Evolutionary conservation across 1,140 invertebrate genomes (phyloP).

Genomic region (Arion vulgaris): DNA sequence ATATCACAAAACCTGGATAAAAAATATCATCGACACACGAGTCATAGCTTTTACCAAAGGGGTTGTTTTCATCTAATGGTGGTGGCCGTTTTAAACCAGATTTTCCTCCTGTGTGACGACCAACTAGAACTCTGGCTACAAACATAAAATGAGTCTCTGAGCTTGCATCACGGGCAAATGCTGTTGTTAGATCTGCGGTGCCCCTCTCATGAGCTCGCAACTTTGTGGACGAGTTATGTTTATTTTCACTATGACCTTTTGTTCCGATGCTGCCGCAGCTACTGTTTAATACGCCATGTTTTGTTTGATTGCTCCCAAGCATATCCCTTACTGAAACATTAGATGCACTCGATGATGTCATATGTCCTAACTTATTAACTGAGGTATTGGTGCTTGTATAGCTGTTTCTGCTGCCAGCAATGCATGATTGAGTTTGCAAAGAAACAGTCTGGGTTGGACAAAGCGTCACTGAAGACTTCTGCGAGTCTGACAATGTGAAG

Average conservation of each 20-base stretch:
- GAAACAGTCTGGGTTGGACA: neutral
- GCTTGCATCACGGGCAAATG: neutral
- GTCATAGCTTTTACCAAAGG: conserved; percentile 57
- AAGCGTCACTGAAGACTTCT: neutral
- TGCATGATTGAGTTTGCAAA: neutral
- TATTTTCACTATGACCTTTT: neutral
- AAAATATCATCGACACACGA: conserved; percentile 61
- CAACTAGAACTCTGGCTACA: conserved; percentile 57
- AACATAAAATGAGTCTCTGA: conserved; percentile 56
- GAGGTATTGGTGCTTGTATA: neutral
- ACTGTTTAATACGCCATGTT: neutral
- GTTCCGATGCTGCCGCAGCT: neutral
- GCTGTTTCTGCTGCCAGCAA: neutral
- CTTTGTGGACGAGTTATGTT: neutral
- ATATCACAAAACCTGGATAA: conserved; percentile 60
- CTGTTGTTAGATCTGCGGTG: neutral
- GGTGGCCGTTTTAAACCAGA: conserved; percentile 52
- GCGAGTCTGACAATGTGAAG: neutral
- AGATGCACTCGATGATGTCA: neutral
- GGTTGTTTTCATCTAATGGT: conserved; percentile 50
- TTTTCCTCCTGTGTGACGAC: conserved; percentile 52
- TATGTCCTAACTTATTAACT: neutral
- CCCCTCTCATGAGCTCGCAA: neutral
- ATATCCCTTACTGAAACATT: neutral
- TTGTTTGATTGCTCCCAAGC: neutral